phyloP scores from a whole-genome alignment of 2,113 vertebrate species.

The Solea senegalensis region DNA sequence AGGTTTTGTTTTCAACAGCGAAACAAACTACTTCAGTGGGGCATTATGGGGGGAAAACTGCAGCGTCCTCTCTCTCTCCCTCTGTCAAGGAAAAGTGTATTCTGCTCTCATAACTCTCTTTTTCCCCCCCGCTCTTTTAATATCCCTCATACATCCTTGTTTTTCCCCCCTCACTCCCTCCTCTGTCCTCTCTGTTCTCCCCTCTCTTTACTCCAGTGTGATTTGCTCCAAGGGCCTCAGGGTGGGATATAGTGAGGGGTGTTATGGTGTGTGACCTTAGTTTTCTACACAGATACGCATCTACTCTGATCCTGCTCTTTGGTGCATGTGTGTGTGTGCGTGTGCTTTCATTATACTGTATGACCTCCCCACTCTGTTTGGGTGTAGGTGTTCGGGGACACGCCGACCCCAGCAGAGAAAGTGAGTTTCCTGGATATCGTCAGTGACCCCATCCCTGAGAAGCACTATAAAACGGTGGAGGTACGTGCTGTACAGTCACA shows the following conservation, averaged over 20 bases:
- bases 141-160: slow-evolving; percentile 49
- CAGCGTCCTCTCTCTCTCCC: slow-evolving; percentile 3
- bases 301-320: slow-evolving; percentile 48
- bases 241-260: slow-evolving; percentile 60
- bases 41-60: slow-evolving; percentile 38
- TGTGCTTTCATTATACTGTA: slow-evolving; percentile 45
- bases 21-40: slow-evolving; percentile 48
- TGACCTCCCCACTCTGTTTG: slow-evolving; percentile 61
- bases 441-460: slow-evolving; percentile 81
- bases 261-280: slow-evolving; percentile 72
- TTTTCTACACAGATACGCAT: slow-evolving; percentile 68
- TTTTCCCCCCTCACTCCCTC: slow-evolving; percentile 16
- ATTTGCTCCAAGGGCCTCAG: slow-evolving; percentile 62
- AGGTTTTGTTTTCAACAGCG: slow-evolving; percentile 52
- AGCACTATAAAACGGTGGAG: slow-evolving; percentile 78
- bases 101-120: slow-evolving; percentile 38
- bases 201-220: slow-evolving; percentile 53
- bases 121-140: slow-evolving; percentile 32
- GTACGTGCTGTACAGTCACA: slow-evolving; percentile 44
- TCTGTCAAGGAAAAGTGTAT: slow-evolving; percentile 43
- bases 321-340: slow-evolving; percentile 10
- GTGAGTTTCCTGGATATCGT: slow-evolving; percentile 81
- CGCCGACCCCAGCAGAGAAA: slow-evolving; percentile 68
- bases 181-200: slow-evolving; percentile 31
- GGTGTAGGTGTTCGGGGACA: slow-evolving; percentile 80